Conservation (phyloP, 2,797 vertebrate species). For the Todus mexicanus region DNA sequence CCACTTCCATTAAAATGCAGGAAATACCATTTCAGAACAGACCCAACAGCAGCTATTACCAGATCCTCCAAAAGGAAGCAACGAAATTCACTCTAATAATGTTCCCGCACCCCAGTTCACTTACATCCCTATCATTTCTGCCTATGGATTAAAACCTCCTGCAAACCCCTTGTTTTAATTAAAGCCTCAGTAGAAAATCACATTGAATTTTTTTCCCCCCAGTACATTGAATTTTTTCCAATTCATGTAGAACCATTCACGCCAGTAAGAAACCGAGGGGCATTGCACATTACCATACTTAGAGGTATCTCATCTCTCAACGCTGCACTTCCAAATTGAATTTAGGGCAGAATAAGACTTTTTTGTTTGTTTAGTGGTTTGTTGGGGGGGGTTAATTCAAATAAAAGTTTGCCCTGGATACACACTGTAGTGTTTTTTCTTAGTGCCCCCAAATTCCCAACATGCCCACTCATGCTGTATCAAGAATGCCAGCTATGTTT, state of each 20-base stretch:
- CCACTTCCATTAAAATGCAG: neutral
- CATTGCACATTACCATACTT: neutral
- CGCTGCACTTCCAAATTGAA: neutral
- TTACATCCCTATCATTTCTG: neutral
- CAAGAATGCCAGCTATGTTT: constrained; percentile 67
- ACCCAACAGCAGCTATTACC: neutral
- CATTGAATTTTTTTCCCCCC: rapidly evolving
- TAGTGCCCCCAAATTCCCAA: neutral
- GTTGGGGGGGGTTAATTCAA: too few relatives aligned
- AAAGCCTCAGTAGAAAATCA: neutral
- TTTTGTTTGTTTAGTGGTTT: too few relatives aligned
- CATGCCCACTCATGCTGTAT: neutral
- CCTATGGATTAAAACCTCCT: neutral
- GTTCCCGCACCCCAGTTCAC: neutral
- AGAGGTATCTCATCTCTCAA: neutral
- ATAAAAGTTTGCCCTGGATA: neutral
- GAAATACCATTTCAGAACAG: neutral
- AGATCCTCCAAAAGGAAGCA: neutral
- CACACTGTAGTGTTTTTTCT: neutral
- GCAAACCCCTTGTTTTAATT: neutral
- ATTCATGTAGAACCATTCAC: neutral
- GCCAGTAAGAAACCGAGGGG: neutral
- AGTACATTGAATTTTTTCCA: neutral
- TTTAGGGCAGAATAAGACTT: neutral
- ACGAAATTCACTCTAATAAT: neutral